Evolutionary conservation across 35 echinoderm and acorn worm species (phyloP).

Genomic region (Ptychodera flava): DNA sequence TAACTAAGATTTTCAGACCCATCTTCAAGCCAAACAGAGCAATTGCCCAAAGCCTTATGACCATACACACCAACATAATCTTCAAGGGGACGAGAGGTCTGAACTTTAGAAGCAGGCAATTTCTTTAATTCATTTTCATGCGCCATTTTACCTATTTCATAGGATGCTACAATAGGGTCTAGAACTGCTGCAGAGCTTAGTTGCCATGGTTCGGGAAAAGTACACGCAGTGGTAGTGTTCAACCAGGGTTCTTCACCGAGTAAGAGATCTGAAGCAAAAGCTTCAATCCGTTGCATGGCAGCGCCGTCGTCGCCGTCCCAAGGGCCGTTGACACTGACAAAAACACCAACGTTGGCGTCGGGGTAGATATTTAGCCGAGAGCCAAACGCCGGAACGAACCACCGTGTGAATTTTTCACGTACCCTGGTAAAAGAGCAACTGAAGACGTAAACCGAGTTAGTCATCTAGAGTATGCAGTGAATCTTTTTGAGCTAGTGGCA

Average conservation of each 20-base stretch:
- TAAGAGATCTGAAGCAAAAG: background rate
- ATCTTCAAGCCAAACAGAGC: background rate
- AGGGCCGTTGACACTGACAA: background rate
- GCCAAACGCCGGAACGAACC: background rate
- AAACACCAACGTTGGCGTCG: background rate
- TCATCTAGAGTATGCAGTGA: no score
- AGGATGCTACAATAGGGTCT: background rate
- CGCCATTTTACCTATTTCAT: background rate
- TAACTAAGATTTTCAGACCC: background rate
- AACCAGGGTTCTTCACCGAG: background rate
- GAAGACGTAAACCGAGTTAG: no score
- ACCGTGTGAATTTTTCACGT: background rate
- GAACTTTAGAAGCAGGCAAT: no score
- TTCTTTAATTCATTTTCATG: background rate
- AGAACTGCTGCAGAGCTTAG: background rate
- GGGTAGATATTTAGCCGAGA: background rate
- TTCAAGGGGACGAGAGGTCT: background rate
- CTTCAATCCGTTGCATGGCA: background rate
- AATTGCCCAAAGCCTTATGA: background rate
- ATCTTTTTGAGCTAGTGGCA: no score
- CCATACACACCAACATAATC: background rate
- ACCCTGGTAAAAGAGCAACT: no score
- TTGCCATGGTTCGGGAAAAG: background rate
- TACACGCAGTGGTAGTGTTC: background rate
- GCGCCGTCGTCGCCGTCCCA: background rate